These are phyloP conservation scores for Episyrphus balteatus DNA, from an alignment of 1,140 invertebrate species.

Conservation along the genomic window DNA sequence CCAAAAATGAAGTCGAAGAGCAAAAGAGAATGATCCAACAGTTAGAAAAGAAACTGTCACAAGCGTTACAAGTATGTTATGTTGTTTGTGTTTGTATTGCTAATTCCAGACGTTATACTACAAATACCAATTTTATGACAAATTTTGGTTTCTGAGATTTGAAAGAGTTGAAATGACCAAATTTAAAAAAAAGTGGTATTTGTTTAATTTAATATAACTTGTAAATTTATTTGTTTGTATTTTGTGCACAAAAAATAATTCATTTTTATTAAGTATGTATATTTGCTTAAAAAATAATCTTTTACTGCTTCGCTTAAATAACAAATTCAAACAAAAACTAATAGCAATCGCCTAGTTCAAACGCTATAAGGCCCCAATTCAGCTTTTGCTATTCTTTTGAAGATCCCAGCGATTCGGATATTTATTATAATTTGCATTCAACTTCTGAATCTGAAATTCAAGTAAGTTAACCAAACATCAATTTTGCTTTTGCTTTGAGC, in stretches of 20 bases:
- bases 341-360: constrained; percentile 1
- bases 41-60: constrained; percentile 58
- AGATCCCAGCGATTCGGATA: constrained; percentile 19
- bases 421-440: constrained; percentile 11
- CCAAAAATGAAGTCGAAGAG: constrained; percentile 66
- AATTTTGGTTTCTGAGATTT: too few relatives aligned
- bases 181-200: too few relatives aligned
- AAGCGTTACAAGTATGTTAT: constrained; percentile 42
- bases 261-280: too few relatives aligned
- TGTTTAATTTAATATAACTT: too few relatives aligned
- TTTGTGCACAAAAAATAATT: too few relatives aligned
- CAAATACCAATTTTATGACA: too few relatives aligned
- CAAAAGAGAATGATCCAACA: constrained; percentile 60
- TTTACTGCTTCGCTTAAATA: constrained; percentile 1
- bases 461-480: too few relatives aligned
- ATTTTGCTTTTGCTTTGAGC: too few relatives aligned
- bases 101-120: neutral
- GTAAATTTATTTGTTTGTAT: too few relatives aligned
- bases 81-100: neutral
- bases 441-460: too few relatives aligned
- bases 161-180: too few relatives aligned
- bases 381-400: constrained; percentile 34
- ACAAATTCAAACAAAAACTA: constrained; percentile 21
- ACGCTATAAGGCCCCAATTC: constrained; percentile 29
- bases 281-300: neutral